Base-by-base conservation (phyloP, 2,113 vertebrate genomes). In the Nyctereutes procyonoides region DNA sequence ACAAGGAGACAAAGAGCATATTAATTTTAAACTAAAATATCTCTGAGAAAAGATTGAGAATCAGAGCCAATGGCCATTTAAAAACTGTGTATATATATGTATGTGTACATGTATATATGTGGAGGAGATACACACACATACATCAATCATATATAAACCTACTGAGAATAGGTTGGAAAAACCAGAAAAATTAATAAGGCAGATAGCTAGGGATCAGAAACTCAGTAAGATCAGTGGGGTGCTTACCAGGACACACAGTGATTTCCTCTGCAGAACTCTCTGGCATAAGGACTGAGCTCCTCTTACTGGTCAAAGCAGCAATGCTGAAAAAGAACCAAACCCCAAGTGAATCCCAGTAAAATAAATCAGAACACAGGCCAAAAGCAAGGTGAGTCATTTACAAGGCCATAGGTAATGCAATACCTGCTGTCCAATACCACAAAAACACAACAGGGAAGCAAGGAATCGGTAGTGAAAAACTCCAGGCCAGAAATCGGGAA, bases 241-340 rank as follows among this genome's bases (percentile, higher is more conserved):
- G 77, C 98, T 98, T 98, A 99, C 99, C 99, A 98, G 99, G 99
- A 98, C 99, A 99, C 73, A 98, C 51, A 12, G 99, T 99, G 96
- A 98, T 98, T 96, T 98, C 98, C 73, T 98, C 99, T 95, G 97
- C 93, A 95, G 97, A 97, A 97, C 88, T 95, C 95, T 98, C 98
- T 76, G 96, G 63, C 71, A 77, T 96, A 97, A 65, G 82, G 88
- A 97, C 98, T 88, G 98, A 98, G 76, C 84, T 98, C 97, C 97
- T 98, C 97, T 97, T 98, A 95, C 85, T 96, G 80, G 94, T 96
- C 96, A 98, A 97, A 90, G 94, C 13, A n/a, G 97, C 97, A 94
- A 98, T 80, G 92, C 99, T 99, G 89, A 88, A 97, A 97, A 98
- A 98, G 96, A 77, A 98, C 1, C 97, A 98, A 98, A 91, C 43